phyloP scores from a whole-genome alignment of 2,113 vertebrate species.

The Tautogolabrus adspersus region DNA sequence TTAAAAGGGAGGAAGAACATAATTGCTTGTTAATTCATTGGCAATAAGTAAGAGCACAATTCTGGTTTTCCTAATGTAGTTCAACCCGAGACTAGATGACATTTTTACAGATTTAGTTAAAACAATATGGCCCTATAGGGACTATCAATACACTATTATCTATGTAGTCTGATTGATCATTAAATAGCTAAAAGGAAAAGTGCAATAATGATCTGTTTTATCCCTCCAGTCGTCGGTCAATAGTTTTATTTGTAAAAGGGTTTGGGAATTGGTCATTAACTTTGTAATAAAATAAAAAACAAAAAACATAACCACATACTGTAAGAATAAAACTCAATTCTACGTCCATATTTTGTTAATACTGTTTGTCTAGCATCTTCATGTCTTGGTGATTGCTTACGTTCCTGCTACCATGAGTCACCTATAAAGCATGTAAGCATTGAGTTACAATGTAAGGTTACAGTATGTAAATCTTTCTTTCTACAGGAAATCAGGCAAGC shows the following conservation, averaged over 20 bases:
- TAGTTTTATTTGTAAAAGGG: slow-evolving; percentile 4
- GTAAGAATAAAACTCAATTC: no score
- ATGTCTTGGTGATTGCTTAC: background rate
- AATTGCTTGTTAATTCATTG: slow-evolving; percentile 8
- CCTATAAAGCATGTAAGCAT: slow-evolving; percentile 17
- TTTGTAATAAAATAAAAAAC: no score
- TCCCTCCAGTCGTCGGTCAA: slow-evolving; percentile 12
- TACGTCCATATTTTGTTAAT: no score
- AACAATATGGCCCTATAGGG: background rate
- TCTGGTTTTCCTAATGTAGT: background rate
- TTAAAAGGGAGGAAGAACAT: no score
- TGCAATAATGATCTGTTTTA: slow-evolving; percentile 15
- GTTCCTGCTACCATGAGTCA: slow-evolving; percentile 13
- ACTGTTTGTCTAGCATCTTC: background rate
- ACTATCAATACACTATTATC: slow-evolving; percentile 2
- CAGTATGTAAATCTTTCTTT: slow-evolving; percentile 27
- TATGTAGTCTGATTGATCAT: slow-evolving; percentile 37
- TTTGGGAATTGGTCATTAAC: background rate
- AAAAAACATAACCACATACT: no score
- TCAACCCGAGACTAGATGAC: background rate
- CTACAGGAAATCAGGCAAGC: slow-evolving; percentile 21
- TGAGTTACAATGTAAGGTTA: background rate
- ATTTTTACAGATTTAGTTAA: background rate
- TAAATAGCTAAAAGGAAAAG: background rate
- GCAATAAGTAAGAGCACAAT: slow-evolving; percentile 4